phyloP scores from a whole-genome alignment of 2,888 invertebrate genomes.

The Vesta saturnalis region DNA sequence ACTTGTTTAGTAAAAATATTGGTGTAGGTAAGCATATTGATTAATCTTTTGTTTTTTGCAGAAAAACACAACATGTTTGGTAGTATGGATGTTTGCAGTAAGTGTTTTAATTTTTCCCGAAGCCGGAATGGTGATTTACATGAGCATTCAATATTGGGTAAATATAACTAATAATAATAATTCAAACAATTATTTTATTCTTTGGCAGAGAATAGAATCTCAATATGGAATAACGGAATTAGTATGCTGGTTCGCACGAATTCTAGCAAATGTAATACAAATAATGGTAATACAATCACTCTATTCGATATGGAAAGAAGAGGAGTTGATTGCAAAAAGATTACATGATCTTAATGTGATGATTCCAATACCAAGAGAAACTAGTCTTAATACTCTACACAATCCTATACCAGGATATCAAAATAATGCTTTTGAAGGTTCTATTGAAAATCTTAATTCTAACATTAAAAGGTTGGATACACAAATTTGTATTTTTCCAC shows the following conservation, averaged over 20 bases:
- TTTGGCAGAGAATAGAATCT: slow-evolving; percentile 61
- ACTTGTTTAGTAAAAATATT: too few relatives aligned
- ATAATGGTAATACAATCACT: slow-evolving; percentile 65
- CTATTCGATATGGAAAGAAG: slow-evolving; percentile 66
- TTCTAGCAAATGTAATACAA: slow-evolving; percentile 62
- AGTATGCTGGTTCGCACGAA: slow-evolving; percentile 63
- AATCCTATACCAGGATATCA: slow-evolving; percentile 52
- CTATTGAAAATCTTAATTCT: slow-evolving; percentile 52
- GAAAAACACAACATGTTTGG: slow-evolving; percentile 63
- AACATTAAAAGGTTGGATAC: slow-evolving; percentile 51
- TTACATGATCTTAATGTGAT: slow-evolving; percentile 63
- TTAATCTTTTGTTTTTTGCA: slow-evolving; percentile 50
- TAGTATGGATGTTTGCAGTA: slow-evolving; percentile 66
- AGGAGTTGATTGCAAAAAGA: slow-evolving; percentile 62
- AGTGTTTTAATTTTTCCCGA: slow-evolving; percentile 65
- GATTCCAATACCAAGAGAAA: slow-evolving; percentile 52
- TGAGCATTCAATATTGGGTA: slow-evolving; percentile 68
- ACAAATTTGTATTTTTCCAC: too few relatives aligned
- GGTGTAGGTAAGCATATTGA: not conserved
- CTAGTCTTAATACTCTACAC: slow-evolving; percentile 48
- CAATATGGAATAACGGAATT: slow-evolving; percentile 64
- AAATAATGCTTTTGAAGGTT: slow-evolving; percentile 59
- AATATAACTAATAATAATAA: slow-evolving; percentile 24
- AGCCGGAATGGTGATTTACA: slow-evolving; percentile 66
- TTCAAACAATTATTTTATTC: not conserved